Percentiles rank a stretch among this genome's conserved stretches.
Evolutionary conservation across 2,113 vertebrate genomes (phyloP).

Genomic region (Bos taurus): DNA sequence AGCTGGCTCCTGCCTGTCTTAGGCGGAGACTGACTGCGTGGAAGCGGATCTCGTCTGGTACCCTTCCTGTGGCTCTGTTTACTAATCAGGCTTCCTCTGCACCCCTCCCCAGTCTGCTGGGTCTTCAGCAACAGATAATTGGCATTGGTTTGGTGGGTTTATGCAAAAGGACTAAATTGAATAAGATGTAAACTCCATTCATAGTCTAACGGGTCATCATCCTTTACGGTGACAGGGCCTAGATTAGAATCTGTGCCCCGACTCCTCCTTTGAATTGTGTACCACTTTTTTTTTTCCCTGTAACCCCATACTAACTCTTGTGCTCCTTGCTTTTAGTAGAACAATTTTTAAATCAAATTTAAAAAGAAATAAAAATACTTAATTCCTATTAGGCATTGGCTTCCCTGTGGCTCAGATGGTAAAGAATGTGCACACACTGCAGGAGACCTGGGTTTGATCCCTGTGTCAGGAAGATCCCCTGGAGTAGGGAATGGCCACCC

Average conservation of each 20-base stretch:
- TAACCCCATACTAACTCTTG: neutral
- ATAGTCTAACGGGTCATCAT: neutral
- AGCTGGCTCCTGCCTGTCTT: neutral
- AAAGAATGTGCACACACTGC: neutral
- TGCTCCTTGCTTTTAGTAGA: neutral
- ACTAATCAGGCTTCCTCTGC: neutral
- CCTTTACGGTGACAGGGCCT: neutral
- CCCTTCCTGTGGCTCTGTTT: neutral
- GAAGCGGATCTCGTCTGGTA: neutral
- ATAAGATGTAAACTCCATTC: neutral
- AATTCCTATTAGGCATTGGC: neutral
- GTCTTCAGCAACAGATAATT: neutral
- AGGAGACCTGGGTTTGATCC: neutral
- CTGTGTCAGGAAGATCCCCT: neutral
- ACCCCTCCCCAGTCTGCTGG: neutral
- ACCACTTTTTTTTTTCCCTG: neutral
- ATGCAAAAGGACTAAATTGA: neutral
- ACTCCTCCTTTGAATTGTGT: neutral
- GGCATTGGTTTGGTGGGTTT: too few species aligned
- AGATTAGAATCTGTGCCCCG: too few species aligned
- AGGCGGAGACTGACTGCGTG: neutral
- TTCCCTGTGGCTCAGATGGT: neutral
- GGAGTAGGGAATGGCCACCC: neutral
- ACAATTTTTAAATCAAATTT: neutral
- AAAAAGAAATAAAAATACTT: neutral